phyloP scores from a whole-genome alignment of 37 sponge, comb jelly and placozoan genomes.

The Dysidea cf. avara region DNA sequence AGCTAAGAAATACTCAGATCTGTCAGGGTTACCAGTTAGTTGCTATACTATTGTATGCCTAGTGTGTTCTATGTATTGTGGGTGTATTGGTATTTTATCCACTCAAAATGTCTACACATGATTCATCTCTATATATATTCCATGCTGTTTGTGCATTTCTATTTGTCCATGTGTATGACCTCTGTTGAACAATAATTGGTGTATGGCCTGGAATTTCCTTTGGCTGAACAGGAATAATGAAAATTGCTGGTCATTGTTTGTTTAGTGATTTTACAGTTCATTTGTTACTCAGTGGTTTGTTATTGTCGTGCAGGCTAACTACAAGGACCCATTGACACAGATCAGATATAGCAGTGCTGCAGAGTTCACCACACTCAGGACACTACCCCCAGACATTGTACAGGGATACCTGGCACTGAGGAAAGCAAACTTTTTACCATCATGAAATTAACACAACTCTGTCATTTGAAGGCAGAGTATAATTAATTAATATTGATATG shows the following conservation, averaged over 20 bases:
- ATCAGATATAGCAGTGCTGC: conserved; percentile 48
- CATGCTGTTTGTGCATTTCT: background rate
- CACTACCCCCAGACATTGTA: conserved; percentile 62
- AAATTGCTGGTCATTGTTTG: background rate
- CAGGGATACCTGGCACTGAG: conserved; percentile 75
- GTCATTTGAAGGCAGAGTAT: background rate
- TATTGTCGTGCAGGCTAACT: conserved; percentile 56
- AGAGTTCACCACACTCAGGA: conserved; percentile 65
- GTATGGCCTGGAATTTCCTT: no score
- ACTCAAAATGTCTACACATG: background rate
- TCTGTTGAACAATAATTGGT: background rate
- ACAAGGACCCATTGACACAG: conserved; percentile 75
- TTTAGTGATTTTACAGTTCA: background rate
- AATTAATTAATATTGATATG: background rate
- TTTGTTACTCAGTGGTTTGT: background rate
- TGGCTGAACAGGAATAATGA: no score
- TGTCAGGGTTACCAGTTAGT: conserved; percentile 67
- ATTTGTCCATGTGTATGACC: background rate
- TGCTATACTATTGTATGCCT: background rate
- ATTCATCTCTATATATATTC: background rate
- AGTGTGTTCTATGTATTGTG: background rate
- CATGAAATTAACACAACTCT: background rate
- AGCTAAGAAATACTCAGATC: conserved; percentile 78
- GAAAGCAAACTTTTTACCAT: no score
- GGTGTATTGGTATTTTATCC: no score